Evolutionary conservation across 2,888 invertebrate genomes (phyloP).

Genomic region (Caenorhabditis sp.): DNA sequence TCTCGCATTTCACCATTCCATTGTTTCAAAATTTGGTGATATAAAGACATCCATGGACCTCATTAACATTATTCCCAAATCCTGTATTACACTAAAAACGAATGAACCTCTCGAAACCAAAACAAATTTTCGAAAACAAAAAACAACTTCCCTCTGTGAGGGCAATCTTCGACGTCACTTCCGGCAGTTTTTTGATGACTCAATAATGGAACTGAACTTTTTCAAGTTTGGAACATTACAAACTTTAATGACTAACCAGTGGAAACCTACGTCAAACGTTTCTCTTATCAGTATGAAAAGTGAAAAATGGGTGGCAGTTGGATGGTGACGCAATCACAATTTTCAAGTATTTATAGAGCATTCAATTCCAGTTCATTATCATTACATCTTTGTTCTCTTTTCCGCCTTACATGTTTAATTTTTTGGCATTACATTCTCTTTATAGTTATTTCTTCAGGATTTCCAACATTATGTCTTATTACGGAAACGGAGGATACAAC

Average conservation of each 20-base stretch:
- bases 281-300: background rate
- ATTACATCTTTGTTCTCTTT: background rate
- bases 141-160: no score
- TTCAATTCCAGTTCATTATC: background rate
- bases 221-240: background rate
- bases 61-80: background rate
- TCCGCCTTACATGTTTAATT: background rate
- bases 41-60: background rate
- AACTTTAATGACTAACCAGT: background rate
- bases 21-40: constrained; percentile 71
- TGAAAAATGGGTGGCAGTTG: background rate
- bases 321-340: background rate
- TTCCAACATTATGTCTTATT: constrained; percentile 10
- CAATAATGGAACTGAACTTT: background rate
- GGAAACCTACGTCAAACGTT: background rate
- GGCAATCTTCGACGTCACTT: no score
- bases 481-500: constrained; percentile 26
- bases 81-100: background rate
- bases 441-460: background rate
- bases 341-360: background rate
- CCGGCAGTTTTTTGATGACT: no score
- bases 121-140: no score
- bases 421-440: background rate
- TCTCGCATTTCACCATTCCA: constrained; percentile 69
- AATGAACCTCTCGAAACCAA: background rate